Base-by-base conservation (phyloP, 2,113 vertebrate genomes). In the Catharus bicknelli region DNA sequence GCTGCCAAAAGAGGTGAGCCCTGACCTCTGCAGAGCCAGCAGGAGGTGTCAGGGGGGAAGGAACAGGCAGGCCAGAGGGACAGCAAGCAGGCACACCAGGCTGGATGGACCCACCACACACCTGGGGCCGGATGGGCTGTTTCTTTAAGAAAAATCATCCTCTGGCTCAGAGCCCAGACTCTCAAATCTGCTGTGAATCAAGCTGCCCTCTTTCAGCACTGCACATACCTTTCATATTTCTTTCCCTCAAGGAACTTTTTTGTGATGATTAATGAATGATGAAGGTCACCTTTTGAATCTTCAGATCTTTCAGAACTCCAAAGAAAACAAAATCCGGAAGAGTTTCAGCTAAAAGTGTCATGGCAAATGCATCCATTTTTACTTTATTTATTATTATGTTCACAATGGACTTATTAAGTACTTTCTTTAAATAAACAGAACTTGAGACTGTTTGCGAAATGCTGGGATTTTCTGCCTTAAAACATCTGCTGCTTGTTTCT, bases 261-360 rank as follows among this genome's bases (percentile, higher is more conserved):
- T 83, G 48, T 86, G 76, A 90, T 90, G 80, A 96, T 93, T 92
- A 95, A 90, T 90, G 45, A 92, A 72, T 94, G 81, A 81, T 53
- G 48, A 94, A 93, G 85, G 94, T 86, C 87, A 95, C 58, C 63
- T 91, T 94, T 74, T 61, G 61, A 70, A 76, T 91, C 68, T 93
- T 93, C 73, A 94, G 29, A 50, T 88, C 55, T 54, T 5, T 1
- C 42, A 81, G 58, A 70, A 55, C 38, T 95, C 90, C 74, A 93
- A 89, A 90, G 50, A 88, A 96, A 90, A 66, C 53, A 74, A 88
- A 86, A 86, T 90, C 50, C 3, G 0, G 75, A 79, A 85, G 36
- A 92, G 16, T 54, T 92, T 36, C 40, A 94, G 30, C 34, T 86
- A 61, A 59, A 87, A 90, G 50, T 86, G 62, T 76, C 81, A 86